Evolutionary conservation across 1,140 invertebrate genomes (phyloP).

Genomic region (Leptestheria dahalacensis): DNA sequence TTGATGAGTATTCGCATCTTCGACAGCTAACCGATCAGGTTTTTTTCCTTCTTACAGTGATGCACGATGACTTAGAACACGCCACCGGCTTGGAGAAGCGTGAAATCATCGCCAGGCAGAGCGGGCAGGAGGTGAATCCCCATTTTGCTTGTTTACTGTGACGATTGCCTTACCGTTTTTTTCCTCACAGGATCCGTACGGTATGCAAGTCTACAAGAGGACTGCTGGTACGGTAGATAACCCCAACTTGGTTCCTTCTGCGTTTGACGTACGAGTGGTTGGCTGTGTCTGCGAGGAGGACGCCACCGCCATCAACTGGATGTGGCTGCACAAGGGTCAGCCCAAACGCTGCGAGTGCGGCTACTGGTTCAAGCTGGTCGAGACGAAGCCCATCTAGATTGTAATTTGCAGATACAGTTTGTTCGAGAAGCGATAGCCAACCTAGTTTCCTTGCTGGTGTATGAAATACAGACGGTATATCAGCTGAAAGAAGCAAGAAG

Average conservation of each 20-base stretch:
- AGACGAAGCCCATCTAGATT: conserved; percentile 33
- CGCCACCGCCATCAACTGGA: conserved; percentile 70
- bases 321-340: conserved; percentile 79
- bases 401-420: background rate
- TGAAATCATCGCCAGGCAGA: conserved; percentile 63
- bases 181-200: conserved; percentile 61
- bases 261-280: conserved; percentile 71
- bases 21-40: background rate
- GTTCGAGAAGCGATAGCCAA: background rate
- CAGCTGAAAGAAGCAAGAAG: too few relatives aligned
- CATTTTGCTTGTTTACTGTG: conserved; percentile 9
- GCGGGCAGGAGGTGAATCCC: conserved; percentile 62
- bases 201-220: conserved; percentile 62
- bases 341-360: conserved; percentile 87
- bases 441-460: background rate
- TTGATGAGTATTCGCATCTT: background rate
- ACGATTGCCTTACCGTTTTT: conserved; percentile 4
- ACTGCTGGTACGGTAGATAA: conserved; percentile 63
- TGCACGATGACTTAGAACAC: conserved; percentile 76
- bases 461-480: background rate
- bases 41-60: conserved; percentile 30
- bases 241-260: conserved; percentile 79
- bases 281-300: conserved; percentile 96
- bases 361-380: conserved; percentile 85
- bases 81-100: conserved; percentile 82